Evolutionary conservation across 2,797 vertebrate species (phyloP).

Genomic region (Basileuterus tristriatus): DNA sequence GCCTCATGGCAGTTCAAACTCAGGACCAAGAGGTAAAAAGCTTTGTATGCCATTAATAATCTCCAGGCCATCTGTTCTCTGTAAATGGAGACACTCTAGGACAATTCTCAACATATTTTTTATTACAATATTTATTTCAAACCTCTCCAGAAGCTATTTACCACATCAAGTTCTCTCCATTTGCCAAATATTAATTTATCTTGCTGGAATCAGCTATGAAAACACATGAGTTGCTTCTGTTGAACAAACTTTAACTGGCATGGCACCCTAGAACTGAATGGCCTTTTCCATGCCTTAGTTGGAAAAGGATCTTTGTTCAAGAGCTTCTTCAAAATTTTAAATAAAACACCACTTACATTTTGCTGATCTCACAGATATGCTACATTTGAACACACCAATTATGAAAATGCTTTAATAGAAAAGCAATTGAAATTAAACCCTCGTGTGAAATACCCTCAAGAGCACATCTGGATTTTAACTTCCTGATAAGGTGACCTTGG

Average conservation of each 20-base stretch:
- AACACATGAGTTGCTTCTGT: background rate
- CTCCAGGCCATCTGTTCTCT: constrained; percentile 32
- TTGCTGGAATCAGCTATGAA: background rate
- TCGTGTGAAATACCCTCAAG: background rate
- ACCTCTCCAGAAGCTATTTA: constrained; percentile 33
- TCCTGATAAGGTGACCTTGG: background rate
- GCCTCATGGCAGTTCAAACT: constrained; percentile 30
- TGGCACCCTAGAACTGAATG: background rate
- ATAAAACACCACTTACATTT: background rate
- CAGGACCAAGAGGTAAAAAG: constrained; percentile 57
- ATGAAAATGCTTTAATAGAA: background rate
- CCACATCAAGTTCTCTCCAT: background rate
- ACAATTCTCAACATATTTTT: constrained; percentile 44
- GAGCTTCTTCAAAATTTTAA: background rate
- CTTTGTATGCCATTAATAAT: constrained; percentile 51
- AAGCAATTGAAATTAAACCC: background rate
- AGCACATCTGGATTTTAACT: background rate
- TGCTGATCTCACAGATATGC: background rate
- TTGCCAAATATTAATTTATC: background rate
- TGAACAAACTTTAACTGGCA: background rate
- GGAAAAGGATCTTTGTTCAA: background rate
- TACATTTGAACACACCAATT: background rate
- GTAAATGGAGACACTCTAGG: constrained; percentile 40
- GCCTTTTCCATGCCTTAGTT: background rate
- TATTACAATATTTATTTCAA: constrained; percentile 38